Evolutionary conservation across 2,113 vertebrate species (phyloP).

Genomic region (Symphodus melops): DNA sequence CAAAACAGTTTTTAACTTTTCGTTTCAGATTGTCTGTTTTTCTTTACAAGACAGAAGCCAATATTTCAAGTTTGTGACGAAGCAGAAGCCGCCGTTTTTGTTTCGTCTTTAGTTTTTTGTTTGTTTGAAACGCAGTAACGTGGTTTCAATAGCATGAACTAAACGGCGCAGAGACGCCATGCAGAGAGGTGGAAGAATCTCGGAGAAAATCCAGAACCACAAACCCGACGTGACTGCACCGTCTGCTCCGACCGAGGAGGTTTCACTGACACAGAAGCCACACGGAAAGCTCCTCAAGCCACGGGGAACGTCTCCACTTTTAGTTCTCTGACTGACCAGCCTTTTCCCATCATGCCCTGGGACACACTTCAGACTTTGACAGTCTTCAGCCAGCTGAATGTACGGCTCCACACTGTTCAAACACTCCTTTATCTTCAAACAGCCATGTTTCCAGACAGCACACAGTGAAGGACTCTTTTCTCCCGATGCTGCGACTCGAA

Average conservation of each 20-base stretch:
- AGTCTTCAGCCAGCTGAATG: neutral
- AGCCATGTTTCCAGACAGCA: constrained; percentile 51
- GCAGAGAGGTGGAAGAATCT: constrained; percentile 16
- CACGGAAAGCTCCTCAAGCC: constrained; percentile 2
- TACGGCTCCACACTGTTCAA: neutral
- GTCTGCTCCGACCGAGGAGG: constrained; percentile 20
- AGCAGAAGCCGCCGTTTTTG: constrained; percentile 54
- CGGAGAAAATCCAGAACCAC: constrained; percentile 58
- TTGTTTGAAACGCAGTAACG: constrained; percentile 23
- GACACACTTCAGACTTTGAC: neutral
- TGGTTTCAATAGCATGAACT: constrained; percentile 53
- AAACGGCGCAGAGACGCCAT: constrained; percentile 15
- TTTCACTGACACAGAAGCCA: neutral
- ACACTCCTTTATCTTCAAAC: neutral
- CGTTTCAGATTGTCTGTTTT: constrained; percentile 47
- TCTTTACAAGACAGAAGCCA: constrained; percentile 56
- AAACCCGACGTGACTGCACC: constrained; percentile 79
- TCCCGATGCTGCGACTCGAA: neutral
- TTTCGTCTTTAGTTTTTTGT: neutral
- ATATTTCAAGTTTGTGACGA: constrained; percentile 34
- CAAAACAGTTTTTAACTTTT: constrained; percentile 77
- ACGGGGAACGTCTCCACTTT: neutral
- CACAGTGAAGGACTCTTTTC: constrained; percentile 79
- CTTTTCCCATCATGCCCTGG: constrained; percentile 40
- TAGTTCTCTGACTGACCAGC: neutral